Conservation (phyloP, 2,888 invertebrate species). For the Orchesellides sinensis region DNA sequence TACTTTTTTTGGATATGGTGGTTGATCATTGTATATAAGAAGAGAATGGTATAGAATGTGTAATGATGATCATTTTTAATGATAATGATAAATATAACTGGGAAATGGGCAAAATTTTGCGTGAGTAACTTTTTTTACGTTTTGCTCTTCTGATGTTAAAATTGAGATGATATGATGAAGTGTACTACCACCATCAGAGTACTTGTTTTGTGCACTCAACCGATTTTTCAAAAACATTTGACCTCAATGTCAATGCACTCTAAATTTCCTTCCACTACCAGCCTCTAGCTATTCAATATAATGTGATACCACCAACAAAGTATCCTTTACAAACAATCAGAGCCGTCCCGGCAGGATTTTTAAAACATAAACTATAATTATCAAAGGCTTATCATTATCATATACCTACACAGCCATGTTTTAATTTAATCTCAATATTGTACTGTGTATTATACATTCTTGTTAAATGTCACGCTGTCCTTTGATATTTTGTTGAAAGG, state of each 20-base stretch:
- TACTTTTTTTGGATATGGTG: slow-evolving; percentile 59
- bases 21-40: slow-evolving; percentile 33
- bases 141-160: background rate
- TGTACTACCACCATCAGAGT: too few relatives aligned
- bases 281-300: too few relatives aligned
- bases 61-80: slow-evolving; percentile 47
- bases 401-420: too few relatives aligned
- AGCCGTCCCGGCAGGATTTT: too few relatives aligned
- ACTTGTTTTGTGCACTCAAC: slow-evolving; percentile 66
- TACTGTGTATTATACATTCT: too few relatives aligned
- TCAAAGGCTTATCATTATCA: too few relatives aligned
- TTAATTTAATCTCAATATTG: too few relatives aligned
- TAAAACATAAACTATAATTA: too few relatives aligned
- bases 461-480: too few relatives aligned
- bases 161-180: background rate
- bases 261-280: slow-evolving; percentile 54
- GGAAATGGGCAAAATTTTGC: slow-evolving; percentile 65
- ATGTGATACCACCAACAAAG: too few relatives aligned
- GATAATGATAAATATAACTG: slow-evolving; percentile 63
- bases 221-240: slow-evolving; percentile 65
- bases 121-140: slow-evolving; percentile 25
- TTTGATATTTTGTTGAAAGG: too few relatives aligned
- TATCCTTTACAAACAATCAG: too few relatives aligned
- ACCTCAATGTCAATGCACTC: slow-evolving; percentile 68
- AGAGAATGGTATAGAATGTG: slow-evolving; percentile 7